Evolutionary conservation across 2,797 vertebrate species (phyloP).

Genomic region (Lerista edwardsae): DNA sequence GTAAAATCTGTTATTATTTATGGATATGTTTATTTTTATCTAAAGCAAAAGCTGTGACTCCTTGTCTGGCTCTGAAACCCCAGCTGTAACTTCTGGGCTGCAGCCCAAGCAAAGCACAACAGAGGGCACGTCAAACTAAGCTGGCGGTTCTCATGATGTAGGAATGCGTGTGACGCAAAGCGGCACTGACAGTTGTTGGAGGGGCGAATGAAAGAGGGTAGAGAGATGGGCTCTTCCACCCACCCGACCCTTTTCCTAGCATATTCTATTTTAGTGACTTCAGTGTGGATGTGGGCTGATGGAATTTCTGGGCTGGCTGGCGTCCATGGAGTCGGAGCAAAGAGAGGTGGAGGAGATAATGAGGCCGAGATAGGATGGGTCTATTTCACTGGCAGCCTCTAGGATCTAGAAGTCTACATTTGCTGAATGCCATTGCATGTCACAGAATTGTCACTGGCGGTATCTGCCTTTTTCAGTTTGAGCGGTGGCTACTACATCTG

Average conservation of each 20-base stretch:
- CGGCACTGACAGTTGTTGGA: conserved; percentile 36
- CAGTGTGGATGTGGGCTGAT: conserved; percentile 21
- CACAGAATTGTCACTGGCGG: not conserved
- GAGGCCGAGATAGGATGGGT: not conserved
- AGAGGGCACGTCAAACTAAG: conserved; percentile 24
- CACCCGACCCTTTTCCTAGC: not conserved
- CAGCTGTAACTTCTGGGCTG: conserved; percentile 3
- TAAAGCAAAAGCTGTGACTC: not conserved
- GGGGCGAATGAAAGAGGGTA: not conserved
- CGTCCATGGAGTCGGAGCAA: conserved; percentile 17
- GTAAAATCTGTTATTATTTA: conserved; percentile 26
- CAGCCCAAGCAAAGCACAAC: conserved; percentile 27
- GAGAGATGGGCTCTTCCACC: not conserved
- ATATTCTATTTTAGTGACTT: conserved; percentile 13
- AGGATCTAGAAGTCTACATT: not conserved
- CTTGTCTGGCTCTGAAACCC: conserved; percentile 25
- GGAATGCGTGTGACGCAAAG: conserved; percentile 15
- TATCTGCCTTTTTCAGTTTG: not conserved
- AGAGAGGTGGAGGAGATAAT: conserved; percentile 1
- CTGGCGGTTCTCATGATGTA: conserved; percentile 28
- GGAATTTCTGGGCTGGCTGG: conserved; percentile 39
- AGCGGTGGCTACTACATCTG: not conserved
- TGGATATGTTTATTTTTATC: conserved; percentile 18
- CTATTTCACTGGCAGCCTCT: not conserved
- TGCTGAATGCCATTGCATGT: not conserved